Evolutionary conservation across 1,140 invertebrate genomes (phyloP).

Genomic region (Drosophila malerkotliana): DNA sequence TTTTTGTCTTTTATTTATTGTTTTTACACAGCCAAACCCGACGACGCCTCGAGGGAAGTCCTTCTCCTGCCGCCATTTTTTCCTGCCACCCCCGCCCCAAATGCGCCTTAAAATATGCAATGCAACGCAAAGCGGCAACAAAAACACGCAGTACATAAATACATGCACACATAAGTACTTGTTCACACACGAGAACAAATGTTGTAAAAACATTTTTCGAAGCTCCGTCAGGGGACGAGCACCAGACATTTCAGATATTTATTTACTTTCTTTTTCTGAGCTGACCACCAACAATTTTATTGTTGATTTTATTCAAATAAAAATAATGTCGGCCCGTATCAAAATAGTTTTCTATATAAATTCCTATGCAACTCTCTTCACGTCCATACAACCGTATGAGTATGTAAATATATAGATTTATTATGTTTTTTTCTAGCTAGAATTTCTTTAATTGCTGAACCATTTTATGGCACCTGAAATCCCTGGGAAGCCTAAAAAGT

Average conservation of each 20-base stretch:
- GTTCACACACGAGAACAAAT: slow-evolving; percentile 40
- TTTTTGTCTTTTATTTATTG: slow-evolving; percentile 65
- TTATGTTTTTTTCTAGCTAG: slow-evolving; percentile 1
- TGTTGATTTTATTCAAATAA: slow-evolving; percentile 73
- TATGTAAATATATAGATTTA: slow-evolving; percentile 35
- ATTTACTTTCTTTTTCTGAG: slow-evolving; percentile 29
- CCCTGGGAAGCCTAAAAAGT: slow-evolving; percentile 16
- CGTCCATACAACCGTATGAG: slow-evolving; percentile 15
- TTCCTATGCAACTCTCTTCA: slow-evolving; percentile 3
- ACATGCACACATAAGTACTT: neutral
- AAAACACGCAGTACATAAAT: slow-evolving; percentile 24
- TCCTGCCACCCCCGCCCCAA: neutral
- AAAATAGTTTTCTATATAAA: slow-evolving; percentile 52
- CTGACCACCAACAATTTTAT: slow-evolving; percentile 29
- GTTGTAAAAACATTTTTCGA: slow-evolving; percentile 78
- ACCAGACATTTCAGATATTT: slow-evolving; percentile 40
- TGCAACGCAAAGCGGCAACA: slow-evolving; percentile 29
- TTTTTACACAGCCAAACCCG: slow-evolving; percentile 42
- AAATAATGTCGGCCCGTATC: slow-evolving; percentile 51
- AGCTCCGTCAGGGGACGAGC: slow-evolving; percentile 45
- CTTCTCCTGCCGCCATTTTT: slow-evolving; percentile 8
- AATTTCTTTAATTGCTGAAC: slow-evolving; percentile 27
- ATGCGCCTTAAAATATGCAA: slow-evolving; percentile 72
- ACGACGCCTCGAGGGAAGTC: slow-evolving; percentile 28
- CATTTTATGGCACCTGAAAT: slow-evolving; percentile 15